Conservation (phyloP, 2,888 invertebrate genomes). For the Dioctria rufipes region DNA sequence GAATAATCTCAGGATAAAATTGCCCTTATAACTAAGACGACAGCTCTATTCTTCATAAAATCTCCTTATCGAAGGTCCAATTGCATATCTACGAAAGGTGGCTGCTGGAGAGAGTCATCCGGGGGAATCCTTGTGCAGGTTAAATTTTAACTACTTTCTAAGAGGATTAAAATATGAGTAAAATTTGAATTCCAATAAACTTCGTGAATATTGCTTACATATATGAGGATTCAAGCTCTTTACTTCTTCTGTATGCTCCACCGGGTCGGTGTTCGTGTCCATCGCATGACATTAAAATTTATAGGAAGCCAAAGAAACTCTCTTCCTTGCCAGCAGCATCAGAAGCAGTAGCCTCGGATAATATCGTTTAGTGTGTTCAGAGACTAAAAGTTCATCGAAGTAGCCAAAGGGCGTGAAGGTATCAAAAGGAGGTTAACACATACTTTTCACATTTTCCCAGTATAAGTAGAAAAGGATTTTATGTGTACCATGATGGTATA, state of each 20-base stretch:
- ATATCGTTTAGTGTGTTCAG: background rate
- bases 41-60: conserved; percentile 22
- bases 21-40: conserved; percentile 26
- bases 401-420: conserved; percentile 22
- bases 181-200: conserved; percentile 59
- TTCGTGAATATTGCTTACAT: conserved; percentile 49
- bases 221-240: conserved; percentile 14
- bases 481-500: background rate
- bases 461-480: conserved; percentile 20
- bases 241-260: background rate
- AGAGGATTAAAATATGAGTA: conserved; percentile 59
- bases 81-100: conserved; percentile 3
- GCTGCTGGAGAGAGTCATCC: background rate
- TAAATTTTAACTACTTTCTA: conserved; percentile 51
- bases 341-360: background rate
- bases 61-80: conserved; percentile 41
- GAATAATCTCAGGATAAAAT: conserved; percentile 34
- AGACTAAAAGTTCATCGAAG: conserved; percentile 33
- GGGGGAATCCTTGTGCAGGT: conserved; percentile 12
- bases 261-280: background rate
- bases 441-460: background rate
- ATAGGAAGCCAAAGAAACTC: conserved; percentile 47
- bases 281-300: conserved; percentile 39
- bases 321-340: background rate
- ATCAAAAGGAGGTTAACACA: conserved; percentile 11